A percentile compares a stretch with the other conserved stretches of the same genome.
phyloP scores from a whole-genome alignment of 2,113 vertebrate species.

The Stigmatopora nigra region DNA sequence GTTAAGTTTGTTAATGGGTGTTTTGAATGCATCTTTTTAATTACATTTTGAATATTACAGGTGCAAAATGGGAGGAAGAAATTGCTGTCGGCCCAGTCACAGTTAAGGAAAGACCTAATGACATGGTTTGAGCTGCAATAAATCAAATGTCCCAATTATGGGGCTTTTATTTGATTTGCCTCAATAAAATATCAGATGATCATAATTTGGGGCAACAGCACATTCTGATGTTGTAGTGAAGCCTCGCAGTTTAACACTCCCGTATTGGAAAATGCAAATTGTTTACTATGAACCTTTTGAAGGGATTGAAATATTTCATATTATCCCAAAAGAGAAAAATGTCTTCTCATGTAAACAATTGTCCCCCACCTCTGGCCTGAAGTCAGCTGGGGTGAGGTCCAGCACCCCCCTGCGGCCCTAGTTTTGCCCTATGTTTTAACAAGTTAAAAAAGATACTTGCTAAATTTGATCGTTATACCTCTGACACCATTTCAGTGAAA shows the following conservation, averaged over 20 bases:
- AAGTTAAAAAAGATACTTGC: too few relatives aligned
- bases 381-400: too few relatives aligned
- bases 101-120: constrained; percentile 17
- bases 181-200: background rate
- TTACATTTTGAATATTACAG: too few relatives aligned
- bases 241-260: background rate
- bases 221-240: constrained; percentile 21
- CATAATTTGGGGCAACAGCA: constrained; percentile 7
- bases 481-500: too few relatives aligned
- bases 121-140: background rate
- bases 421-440: too few relatives aligned
- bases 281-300: too few relatives aligned
- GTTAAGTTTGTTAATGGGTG: background rate
- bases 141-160: background rate
- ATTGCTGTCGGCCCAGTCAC: constrained; percentile 31
- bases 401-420: too few relatives aligned
- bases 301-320: too few relatives aligned
- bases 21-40: background rate
- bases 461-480: too few relatives aligned
- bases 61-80: constrained; percentile 23
- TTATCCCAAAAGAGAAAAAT: too few relatives aligned
- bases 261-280: background rate
- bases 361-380: too few relatives aligned
- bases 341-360: too few relatives aligned
- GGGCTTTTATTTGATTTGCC: background rate